Percentiles rank a stretch among this genome's conserved stretches.
phyloP scores from a whole-genome alignment of 2,797 vertebrate genomes.

The Melanotaenia maccullochi region DNA sequence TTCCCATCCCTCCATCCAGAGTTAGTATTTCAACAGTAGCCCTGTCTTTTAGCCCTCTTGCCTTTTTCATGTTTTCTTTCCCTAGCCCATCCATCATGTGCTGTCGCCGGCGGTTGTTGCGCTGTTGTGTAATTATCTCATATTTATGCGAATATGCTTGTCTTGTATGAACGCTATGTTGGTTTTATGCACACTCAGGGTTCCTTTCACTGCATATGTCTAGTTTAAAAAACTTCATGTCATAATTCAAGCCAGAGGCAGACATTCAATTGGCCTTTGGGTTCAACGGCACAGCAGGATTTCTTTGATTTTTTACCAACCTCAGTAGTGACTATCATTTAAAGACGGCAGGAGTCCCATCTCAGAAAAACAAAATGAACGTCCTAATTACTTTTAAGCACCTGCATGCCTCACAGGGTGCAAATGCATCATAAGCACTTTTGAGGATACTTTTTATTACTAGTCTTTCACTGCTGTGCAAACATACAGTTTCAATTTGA shows the following conservation, averaged over 20 bases:
- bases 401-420: slow-evolving; percentile 59
- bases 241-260: slow-evolving; percentile 79
- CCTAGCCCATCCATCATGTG: slow-evolving; percentile 77
- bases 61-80: slow-evolving; percentile 63
- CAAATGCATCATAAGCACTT: slow-evolving; percentile 62
- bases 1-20: slow-evolving; percentile 61
- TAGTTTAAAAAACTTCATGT: slow-evolving; percentile 59
- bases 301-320: slow-evolving; percentile 65
- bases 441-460: slow-evolving; percentile 61
- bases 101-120: slow-evolving; percentile 74
- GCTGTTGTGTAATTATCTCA: slow-evolving; percentile 79
- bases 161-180: slow-evolving; percentile 49
- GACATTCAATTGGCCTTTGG: slow-evolving; percentile 61
- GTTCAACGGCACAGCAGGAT: slow-evolving; percentile 52
- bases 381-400: slow-evolving; percentile 64
- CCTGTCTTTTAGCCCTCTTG: slow-evolving; percentile 44
- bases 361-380: slow-evolving; percentile 11
- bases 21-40: slow-evolving; percentile 74
- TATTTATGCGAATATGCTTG: slow-evolving; percentile 77
- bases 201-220: slow-evolving; percentile 56
- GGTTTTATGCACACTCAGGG: slow-evolving; percentile 61
- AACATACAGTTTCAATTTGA: slow-evolving; percentile 70
- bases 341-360: slow-evolving; percentile 30
- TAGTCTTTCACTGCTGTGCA: slow-evolving; percentile 30
- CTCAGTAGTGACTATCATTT: slow-evolving; percentile 52